Percentiles rank a stretch among this genome's conserved stretches.
Evolutionary conservation across 2,113 vertebrate genomes (phyloP).

Genomic region (Macheiramphus alcinus): DNA sequence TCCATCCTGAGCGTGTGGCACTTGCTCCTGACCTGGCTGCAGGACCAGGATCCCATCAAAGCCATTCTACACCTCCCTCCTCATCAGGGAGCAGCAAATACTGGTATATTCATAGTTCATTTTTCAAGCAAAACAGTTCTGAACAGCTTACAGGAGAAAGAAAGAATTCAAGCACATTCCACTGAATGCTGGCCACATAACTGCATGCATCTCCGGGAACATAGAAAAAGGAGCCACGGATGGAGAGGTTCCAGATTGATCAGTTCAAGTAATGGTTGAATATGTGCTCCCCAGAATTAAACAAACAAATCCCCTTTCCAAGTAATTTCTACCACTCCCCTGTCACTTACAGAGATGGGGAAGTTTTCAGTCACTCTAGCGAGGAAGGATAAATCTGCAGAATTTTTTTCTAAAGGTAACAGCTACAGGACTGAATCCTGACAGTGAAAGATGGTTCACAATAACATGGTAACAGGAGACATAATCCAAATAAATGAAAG

Average conservation of each 20-base stretch:
- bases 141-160: neutral
- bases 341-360: neutral
- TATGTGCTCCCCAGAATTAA: neutral
- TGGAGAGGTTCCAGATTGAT: neutral
- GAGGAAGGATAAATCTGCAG: neutral
- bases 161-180: neutral
- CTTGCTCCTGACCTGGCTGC: neutral
- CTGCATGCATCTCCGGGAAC: neutral
- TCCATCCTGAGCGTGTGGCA: neutral
- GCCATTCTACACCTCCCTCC: neutral
- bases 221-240: neutral
- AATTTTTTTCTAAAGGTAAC: neutral
- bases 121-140: neutral
- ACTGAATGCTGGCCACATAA: neutral
- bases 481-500: slow-evolving; percentile 11
- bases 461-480: neutral
- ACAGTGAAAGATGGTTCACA: slow-evolving; percentile 5
- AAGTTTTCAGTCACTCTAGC: neutral
- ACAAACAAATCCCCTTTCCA: slow-evolving; percentile 1
- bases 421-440: neutral
- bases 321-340: neutral
- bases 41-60: neutral
- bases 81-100: neutral
- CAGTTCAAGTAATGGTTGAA: neutral
- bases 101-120: neutral